phyloP scores from a whole-genome alignment of 2,113 vertebrate genomes.

The Salvelinus namaycush region DNA sequence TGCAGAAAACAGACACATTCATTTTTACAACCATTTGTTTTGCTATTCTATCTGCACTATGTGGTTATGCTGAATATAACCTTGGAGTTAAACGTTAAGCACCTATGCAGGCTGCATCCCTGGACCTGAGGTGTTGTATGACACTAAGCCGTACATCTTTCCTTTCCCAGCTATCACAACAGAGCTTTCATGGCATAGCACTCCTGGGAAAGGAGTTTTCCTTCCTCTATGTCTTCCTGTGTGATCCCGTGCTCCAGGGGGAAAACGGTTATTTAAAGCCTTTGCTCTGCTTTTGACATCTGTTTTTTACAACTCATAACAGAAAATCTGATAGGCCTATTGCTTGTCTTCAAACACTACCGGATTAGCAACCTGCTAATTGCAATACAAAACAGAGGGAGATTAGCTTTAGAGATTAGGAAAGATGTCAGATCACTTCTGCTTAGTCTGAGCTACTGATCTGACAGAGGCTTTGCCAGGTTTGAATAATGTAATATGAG shows the following conservation, averaged over 20 bases:
- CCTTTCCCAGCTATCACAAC: slow-evolving; percentile 37
- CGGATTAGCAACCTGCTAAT: slow-evolving; percentile 14
- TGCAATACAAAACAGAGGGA: slow-evolving; percentile 8
- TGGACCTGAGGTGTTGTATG: slow-evolving; percentile 25
- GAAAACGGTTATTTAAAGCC: not conserved
- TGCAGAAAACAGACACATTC: slow-evolving; percentile 52
- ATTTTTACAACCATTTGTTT: slow-evolving; percentile 24
- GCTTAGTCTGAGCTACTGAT: slow-evolving; percentile 13
- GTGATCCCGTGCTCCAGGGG: not conserved
- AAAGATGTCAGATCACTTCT: not conserved
- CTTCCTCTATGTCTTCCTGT: not conserved
- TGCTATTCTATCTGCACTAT: slow-evolving; percentile 9
- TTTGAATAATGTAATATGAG: slow-evolving; percentile 6
- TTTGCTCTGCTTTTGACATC: slow-evolving; percentile 15
- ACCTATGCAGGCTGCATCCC: not conserved
- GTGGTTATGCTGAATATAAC: slow-evolving; percentile 41
- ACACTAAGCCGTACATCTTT: slow-evolving; percentile 27
- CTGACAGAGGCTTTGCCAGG: not conserved
- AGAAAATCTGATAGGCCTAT: not conserved
- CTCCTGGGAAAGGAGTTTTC: not conserved
- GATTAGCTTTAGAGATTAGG: slow-evolving; percentile 13
- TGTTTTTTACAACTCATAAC: not conserved
- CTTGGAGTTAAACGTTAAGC: not conserved
- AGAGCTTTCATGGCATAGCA: slow-evolving; percentile 1
- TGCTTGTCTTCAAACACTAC: not conserved